Conservation (phyloP, 1,140 invertebrate genomes). For the Lysiphlebus fabarum region DNA sequence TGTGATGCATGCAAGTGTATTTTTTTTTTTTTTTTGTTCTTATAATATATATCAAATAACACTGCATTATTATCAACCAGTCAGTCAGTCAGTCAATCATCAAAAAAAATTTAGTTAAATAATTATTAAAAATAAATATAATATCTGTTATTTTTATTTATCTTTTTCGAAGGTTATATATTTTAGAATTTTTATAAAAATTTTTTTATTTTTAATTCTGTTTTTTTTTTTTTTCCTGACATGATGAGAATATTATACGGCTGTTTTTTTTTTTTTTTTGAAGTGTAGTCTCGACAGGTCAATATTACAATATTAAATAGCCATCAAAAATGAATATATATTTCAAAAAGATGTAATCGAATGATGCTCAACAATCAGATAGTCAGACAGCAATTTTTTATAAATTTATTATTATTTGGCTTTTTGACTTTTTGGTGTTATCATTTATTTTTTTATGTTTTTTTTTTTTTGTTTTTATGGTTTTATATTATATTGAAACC, state of each 20-base stretch:
- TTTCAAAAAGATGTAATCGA: conserved; percentile 11
- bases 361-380: conserved; percentile 26
- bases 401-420: background rate
- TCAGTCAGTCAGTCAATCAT: too few relatives aligned
- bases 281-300: conserved; percentile 36
- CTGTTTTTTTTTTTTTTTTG: too few relatives aligned
- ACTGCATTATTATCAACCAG: background rate
- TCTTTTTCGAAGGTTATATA: too few relatives aligned
- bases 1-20: conserved; percentile 17
- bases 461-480: background rate
- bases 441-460: conserved; percentile 1
- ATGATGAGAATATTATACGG: conserved; percentile 43
- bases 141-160: too few relatives aligned
- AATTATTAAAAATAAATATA: too few relatives aligned
- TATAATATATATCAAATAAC: conserved; percentile 16
- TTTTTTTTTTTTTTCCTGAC: too few relatives aligned
- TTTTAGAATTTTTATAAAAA: too few relatives aligned
- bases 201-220: too few relatives aligned
- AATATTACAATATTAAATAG: conserved; percentile 46
- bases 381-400: conserved; percentile 19
- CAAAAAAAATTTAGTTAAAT: too few relatives aligned
- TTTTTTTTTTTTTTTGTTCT: background rate
- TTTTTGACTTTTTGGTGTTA: background rate
- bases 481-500: conserved; percentile 36
- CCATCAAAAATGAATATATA: conserved; percentile 18